These are phyloP conservation scores for Benthosema pterotum DNA, from an alignment of 2,797 vertebrate species.

Conservation along the genomic window DNA sequence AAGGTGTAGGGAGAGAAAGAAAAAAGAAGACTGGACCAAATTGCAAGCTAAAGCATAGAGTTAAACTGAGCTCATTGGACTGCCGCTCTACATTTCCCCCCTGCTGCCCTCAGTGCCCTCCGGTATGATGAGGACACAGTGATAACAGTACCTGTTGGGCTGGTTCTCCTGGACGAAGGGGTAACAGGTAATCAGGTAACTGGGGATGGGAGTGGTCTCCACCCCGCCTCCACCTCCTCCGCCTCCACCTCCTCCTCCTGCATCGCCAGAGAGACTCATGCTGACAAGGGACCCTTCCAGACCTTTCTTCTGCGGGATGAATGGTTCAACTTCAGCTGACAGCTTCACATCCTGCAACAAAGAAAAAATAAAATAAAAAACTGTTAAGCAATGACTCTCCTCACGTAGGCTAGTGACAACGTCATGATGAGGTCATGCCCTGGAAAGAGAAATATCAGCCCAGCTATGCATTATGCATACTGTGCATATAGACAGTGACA, in stretches of 20 bases:
- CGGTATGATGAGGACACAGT: background rate
- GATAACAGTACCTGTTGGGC: constrained; percentile 87
- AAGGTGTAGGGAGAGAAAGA: no score
- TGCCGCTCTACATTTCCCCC: background rate
- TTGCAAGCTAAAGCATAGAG: no score
- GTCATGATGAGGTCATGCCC: constrained; percentile 12
- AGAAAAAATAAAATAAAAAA: constrained; percentile 19
- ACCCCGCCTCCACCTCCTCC: constrained; percentile 81
- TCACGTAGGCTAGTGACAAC: background rate
- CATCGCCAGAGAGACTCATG: constrained; percentile 89
- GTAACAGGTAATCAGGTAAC: constrained; percentile 98
- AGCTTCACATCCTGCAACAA: constrained; percentile 93
- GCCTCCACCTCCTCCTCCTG: constrained; percentile 74
- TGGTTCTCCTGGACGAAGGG: constrained; percentile 99
- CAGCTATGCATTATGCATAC: no score
- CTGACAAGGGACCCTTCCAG: constrained; percentile 88
- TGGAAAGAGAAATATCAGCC: constrained; percentile 1
- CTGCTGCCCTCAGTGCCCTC: no score
- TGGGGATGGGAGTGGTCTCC: constrained; percentile 94
- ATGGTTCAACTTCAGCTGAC: constrained; percentile 98
- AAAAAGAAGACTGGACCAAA: no score
- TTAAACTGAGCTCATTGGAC: background rate
- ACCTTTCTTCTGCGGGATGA: constrained; percentile 97
- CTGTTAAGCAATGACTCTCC: no score
- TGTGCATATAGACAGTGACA: no score